phyloP scores from a whole-genome alignment of 2,113 vertebrate genomes.

The Tor tambroides region DNA sequence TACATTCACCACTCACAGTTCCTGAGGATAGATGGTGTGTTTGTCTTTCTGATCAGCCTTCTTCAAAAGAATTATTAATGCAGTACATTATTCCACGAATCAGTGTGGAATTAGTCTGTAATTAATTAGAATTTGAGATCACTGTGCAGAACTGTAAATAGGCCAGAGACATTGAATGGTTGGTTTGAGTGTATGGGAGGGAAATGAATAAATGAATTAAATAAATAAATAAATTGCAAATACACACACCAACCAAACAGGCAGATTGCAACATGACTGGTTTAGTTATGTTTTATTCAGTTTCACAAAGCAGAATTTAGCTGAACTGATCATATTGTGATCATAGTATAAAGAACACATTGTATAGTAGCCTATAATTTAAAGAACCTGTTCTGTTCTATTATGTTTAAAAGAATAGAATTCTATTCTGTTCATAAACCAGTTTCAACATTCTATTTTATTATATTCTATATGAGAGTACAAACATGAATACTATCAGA shows the following conservation, averaged over 20 bases:
- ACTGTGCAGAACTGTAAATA: neutral
- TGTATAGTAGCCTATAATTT: neutral
- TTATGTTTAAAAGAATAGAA: neutral
- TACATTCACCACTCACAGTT: slow-evolving; percentile 37
- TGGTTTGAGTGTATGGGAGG: neutral
- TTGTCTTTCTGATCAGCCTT: slow-evolving; percentile 30
- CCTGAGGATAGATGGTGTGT: slow-evolving; percentile 24
- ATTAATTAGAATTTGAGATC: neutral
- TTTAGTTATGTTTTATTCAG: neutral
- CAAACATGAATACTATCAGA: no score
- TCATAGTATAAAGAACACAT: neutral
- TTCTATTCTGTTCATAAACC: neutral
- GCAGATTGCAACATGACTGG: neutral
- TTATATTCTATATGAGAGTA: neutral
- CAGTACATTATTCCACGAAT: neutral
- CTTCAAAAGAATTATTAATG: slow-evolving; percentile 5
- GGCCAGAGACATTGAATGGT: neutral
- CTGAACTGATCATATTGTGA: neutral
- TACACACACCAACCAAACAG: neutral
- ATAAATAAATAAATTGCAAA: neutral
- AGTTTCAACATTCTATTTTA: neutral
- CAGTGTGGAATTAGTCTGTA: neutral
- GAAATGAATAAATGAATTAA: neutral
- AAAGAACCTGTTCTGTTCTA: neutral
- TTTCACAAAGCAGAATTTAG: neutral